These are phyloP conservation scores for Platypus cylindrus DNA, from an alignment of 2,888 invertebrate genomes.

Conservation along the genomic window DNA sequence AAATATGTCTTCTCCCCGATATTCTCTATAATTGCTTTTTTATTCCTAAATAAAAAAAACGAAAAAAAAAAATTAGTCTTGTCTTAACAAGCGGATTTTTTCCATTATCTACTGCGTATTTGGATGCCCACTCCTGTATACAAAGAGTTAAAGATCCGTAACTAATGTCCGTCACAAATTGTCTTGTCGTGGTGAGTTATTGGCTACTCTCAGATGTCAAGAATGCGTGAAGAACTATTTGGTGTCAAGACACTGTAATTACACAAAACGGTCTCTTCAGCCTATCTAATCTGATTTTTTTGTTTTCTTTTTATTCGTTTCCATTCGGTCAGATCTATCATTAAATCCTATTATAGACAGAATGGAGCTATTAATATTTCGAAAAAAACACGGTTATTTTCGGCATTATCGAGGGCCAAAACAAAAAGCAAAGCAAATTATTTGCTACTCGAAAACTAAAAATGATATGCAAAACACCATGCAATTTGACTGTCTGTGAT, in stretches of 20 bases:
- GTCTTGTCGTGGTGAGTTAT: conserved; percentile 15
- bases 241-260: too few species aligned
- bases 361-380: conserved; percentile 20
- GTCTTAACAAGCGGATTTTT: too few species aligned
- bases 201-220: conserved; percentile 6
- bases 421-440: too few species aligned
- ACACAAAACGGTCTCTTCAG: too few species aligned
- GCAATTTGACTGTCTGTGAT: conserved; percentile 36
- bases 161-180: conserved; percentile 18
- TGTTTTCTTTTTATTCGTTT: background rate
- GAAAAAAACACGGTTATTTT: conserved; percentile 27
- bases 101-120: too few species aligned
- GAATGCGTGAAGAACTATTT: conserved; percentile 7
- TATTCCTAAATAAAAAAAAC: too few species aligned
- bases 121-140: too few species aligned
- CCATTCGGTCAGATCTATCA: conserved; percentile 23
- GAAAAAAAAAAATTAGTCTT: too few species aligned
- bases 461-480: conserved; percentile 36
- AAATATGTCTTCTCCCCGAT: conserved; percentile 1
- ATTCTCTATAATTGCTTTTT: conserved; percentile 8
- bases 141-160: conserved; percentile 20
- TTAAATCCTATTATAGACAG: conserved; percentile 26
- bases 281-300: too few species aligned
- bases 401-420: conserved; percentile 33
- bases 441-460: too few species aligned